Evolutionary conservation across 2,797 vertebrate genomes (phyloP).

Genomic region (Lemur catta): DNA sequence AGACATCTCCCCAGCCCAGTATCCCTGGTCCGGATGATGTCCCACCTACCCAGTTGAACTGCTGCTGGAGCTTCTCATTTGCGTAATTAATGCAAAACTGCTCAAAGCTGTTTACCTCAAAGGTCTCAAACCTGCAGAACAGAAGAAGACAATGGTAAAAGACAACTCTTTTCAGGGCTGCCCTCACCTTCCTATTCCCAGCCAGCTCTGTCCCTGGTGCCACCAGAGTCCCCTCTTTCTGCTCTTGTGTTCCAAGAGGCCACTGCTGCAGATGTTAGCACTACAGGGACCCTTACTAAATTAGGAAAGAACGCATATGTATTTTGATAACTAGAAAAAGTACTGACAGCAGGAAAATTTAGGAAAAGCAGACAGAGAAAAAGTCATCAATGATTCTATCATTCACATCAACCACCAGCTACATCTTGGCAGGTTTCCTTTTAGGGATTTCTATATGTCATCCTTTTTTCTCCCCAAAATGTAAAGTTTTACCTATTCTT

Average conservation of each 20-base stretch:
- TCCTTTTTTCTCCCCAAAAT: background rate
- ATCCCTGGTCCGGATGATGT: background rate
- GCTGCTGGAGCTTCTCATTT: slow-evolving; percentile 98
- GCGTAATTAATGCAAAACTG: slow-evolving; percentile 99
- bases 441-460: background rate
- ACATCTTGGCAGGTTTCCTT: background rate
- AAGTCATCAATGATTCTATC: background rate
- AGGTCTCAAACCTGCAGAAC: slow-evolving; percentile 94
- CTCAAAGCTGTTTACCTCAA: slow-evolving; percentile 97
- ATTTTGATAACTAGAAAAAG: background rate
- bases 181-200: background rate
- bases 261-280: background rate
- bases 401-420: background rate
- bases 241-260: background rate
- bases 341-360: background rate
- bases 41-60: slow-evolving; percentile 94
- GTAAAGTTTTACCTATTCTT: background rate
- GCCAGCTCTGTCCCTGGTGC: fast-evolving
- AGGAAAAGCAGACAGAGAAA: background rate
- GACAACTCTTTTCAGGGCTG: background rate
- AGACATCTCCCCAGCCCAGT: fast-evolving
- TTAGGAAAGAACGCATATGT: background rate
- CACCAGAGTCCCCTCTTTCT: background rate
- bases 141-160: background rate
- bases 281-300: background rate